These are phyloP conservation scores for Copidosoma floridanum DNA, from an alignment of 1,140 invertebrate genomes.

Conservation along the genomic window DNA sequence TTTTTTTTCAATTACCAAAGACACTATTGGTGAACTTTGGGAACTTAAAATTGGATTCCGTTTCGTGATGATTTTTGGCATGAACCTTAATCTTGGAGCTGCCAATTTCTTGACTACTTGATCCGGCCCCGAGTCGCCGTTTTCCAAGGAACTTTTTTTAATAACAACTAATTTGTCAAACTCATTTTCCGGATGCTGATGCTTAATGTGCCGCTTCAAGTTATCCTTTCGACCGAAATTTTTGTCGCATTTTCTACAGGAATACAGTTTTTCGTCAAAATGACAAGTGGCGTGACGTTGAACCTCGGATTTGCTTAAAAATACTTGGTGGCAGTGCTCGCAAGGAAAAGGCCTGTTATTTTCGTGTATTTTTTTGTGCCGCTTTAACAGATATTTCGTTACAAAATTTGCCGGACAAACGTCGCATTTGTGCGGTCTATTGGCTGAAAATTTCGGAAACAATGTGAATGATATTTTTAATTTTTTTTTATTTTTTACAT, in stretches of 20 bases:
- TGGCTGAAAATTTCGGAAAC: no score
- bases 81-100: no score
- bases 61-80: no score
- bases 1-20: no score
- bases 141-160: no score
- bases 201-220: constrained; percentile 53
- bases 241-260: constrained; percentile 50
- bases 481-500: no score
- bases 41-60: no score
- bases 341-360: constrained; percentile 51
- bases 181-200: constrained; percentile 50
- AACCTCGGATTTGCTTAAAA: constrained; percentile 51
- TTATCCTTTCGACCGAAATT: constrained; percentile 56
- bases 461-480: no score
- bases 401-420: constrained; percentile 51
- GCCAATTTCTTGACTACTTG: no score
- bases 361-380: constrained; percentile 48
- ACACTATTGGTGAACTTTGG: no score
- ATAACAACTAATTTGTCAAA: no score
- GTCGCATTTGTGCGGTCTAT: constrained; percentile 45
- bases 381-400: constrained; percentile 45
- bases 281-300: constrained; percentile 47
- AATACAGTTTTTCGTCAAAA: constrained; percentile 54
- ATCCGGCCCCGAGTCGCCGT: no score
- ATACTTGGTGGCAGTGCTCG: constrained; percentile 43